These are phyloP conservation scores for Tricholauxania praeusta DNA, from an alignment of 2,888 invertebrate genomes.

Conservation along the genomic window DNA sequence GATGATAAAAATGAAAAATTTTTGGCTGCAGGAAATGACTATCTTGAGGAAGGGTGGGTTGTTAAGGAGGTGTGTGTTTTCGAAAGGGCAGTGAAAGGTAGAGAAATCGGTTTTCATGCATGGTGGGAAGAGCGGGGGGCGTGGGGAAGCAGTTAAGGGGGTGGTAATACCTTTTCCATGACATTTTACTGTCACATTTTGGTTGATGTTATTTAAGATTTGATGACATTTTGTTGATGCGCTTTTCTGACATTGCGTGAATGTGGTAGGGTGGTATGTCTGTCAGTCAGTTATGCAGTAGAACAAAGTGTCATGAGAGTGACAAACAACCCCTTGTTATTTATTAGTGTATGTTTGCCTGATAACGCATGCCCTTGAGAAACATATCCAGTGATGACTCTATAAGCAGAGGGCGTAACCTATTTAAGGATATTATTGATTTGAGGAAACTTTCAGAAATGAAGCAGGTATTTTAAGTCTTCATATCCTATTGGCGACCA, in stretches of 20 bases:
- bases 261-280: not conserved
- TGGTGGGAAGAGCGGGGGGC: not conserved
- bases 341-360: not conserved
- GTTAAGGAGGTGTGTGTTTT: too few relatives aligned
- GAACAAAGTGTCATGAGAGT: too few relatives aligned
- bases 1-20: slow-evolving; percentile 34
- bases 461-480: too few relatives aligned
- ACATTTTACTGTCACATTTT: not conserved
- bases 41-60: too few relatives aligned
- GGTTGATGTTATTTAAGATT: slow-evolving; percentile 7
- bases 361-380: slow-evolving; percentile 13
- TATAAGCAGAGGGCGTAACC: too few relatives aligned
- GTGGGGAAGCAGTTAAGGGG: not conserved
- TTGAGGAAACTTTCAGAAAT: too few relatives aligned
- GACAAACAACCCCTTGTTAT: too few relatives aligned
- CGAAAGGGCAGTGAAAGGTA: too few relatives aligned
- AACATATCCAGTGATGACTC: too few relatives aligned
- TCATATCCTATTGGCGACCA: too few relatives aligned
- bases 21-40: not conserved
- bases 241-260: slow-evolving; percentile 15
- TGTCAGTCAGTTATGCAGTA: too few relatives aligned
- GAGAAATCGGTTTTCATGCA: not conserved
- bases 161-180: not conserved
- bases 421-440: too few relatives aligned
- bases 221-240: slow-evolving; percentile 24